Evolutionary conservation across 2,888 invertebrate genomes (phyloP), one percentile per base, ranked within the genome.

Genomic region (Megastigmus dorsalis): DNA sequence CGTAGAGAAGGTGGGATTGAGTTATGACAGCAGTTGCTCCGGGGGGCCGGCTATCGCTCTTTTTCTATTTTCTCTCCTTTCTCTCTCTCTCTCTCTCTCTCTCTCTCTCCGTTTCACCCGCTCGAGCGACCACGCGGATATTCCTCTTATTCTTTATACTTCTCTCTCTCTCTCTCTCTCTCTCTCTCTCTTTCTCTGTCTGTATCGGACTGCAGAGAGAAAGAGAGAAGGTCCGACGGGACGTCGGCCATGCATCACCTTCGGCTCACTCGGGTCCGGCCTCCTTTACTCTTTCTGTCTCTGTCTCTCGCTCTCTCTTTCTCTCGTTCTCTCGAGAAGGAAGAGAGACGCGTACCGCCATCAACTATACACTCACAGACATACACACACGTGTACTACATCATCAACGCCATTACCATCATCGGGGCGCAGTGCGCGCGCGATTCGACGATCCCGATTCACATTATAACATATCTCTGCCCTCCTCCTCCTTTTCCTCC

Each of bases 21-120:
- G 87, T 88, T 88, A 88, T 88, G 88, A 88, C 88, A 88, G 85
- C 85, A 86, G 84, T 85, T 86, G 86, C 87, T 86, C 86, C 85
- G 83, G 87, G 87, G 86, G 87, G 87, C 87, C 86, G 86, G 48
- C 52, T 79, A 72, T 70, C 65, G 69, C 73, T 76, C 55, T 43
- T 63, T 43, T 63, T 72, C 59, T 57, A 41, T 65, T 55, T 69
- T 50, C 67, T 59, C 48, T 55, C 84, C 23, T 82, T 81, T 75
- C 79, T 82, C 70, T 68, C 74, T 55, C 52, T 28, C 26, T 36
- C 30, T 45, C 54, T 66, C 13, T 54, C 79, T 80, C 81, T 80
- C 81, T 81, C 80, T 79, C 73, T 66, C 20, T 36, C 36, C 18
- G 15, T n/a, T 30, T 7, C 26, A n/a, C 13, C 13, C 30, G 20